phyloP scores from a whole-genome alignment of 2,113 vertebrate genomes.

The Archilochus colubris region DNA sequence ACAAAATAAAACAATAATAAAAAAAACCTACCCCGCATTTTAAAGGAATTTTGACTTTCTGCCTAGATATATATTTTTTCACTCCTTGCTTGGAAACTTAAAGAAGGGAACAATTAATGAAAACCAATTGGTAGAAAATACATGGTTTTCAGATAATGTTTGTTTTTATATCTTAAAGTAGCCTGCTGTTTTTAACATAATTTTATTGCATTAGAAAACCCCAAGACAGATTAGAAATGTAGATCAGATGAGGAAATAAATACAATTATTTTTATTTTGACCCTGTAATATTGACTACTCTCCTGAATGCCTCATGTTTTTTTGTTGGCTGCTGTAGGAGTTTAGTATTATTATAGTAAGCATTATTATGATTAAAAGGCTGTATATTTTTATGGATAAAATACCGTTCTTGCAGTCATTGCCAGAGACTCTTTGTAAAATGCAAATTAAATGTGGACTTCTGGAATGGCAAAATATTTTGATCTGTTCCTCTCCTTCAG shows the following conservation, averaged over 20 bases:
- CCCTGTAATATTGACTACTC: not conserved
- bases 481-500: not conserved
- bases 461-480: not conserved
- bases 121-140: conserved; percentile 40
- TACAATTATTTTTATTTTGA: not conserved
- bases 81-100: conserved; percentile 55
- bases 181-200: not conserved
- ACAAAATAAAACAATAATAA: not conserved
- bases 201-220: conserved; percentile 25
- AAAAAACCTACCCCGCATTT: not conserved
- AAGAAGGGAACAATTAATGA: conserved; percentile 62
- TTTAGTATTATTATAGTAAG: not conserved
- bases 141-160: conserved; percentile 30
- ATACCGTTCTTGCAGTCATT: not conserved
- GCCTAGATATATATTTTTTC: conserved; percentile 60
- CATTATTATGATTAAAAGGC: not conserved
- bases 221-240: not conserved
- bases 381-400: not conserved
- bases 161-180: conserved; percentile 41
- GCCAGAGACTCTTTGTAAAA: not conserved
- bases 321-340: not conserved
- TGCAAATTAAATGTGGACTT: not conserved
- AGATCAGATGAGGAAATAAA: not conserved
- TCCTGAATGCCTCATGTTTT: not conserved
- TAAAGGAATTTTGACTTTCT: conserved; percentile 62